Evolutionary conservation across 2,113 vertebrate species (phyloP), one percentile per base, ranked within the genome.

Genomic region (Hucho hucho): DNA sequence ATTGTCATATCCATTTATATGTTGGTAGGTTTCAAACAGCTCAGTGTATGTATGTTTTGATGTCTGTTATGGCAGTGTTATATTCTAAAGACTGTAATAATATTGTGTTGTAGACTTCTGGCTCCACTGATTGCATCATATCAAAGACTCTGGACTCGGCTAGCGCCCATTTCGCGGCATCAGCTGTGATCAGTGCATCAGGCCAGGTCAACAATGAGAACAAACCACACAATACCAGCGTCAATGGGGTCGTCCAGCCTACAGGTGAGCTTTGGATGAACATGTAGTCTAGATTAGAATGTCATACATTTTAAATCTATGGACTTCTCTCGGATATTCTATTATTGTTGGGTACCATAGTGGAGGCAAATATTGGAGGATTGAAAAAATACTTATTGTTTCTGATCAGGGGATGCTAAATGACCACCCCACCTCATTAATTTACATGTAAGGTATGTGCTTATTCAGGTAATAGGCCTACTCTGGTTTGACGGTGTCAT

Each of bases 161-260:
- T 86, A 95, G 95, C 16, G 96, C 95, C 89, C 96, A 96, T 83
- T 97, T 97, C 90, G 96, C 96, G 89, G 96, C 95, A 25, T 97
- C 96, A 1, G 96, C 96, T 64, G 95, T 97, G 89, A 92, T 97
- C 72, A 95, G 93, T 76, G 90, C 94, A 4, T 93, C 95, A 18
- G 90, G 89, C 77, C 91, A 81, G 56, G 26, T 90, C 43, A 94
- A 94, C 93, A 93, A 95, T 58, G 94, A 95, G 67, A 94, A 78
- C 87, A 81, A 89, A 77, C 85, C 90, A 85, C 94, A 94, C 89
- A 82, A 71, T 58, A 90, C 84, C 86, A 93, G 69, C 67, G 79
- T 96, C 56, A 97, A 97, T 0, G 95, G 96, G 79, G 91, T 95
- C 81, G 90, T 95, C 80, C 94, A 93, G 76, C 87, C 93, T 89